These are phyloP conservation scores for Tricholauxania praeusta DNA, from an alignment of 2,888 invertebrate genomes.

Conservation along the genomic window DNA sequence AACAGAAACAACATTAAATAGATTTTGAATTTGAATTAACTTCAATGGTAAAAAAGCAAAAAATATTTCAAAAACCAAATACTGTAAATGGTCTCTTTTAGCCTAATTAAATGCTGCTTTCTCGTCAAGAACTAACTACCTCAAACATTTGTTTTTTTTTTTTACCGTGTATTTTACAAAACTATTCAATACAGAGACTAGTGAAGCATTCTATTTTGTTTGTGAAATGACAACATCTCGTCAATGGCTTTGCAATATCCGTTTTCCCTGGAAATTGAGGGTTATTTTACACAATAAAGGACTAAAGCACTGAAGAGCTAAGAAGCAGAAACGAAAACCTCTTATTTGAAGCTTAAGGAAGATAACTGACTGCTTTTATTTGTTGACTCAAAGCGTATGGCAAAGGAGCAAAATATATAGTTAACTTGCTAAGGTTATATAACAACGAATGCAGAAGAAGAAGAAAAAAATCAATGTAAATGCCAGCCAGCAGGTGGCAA, in stretches of 20 bases:
- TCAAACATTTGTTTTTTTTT: not conserved
- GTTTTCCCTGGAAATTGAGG: conserved; percentile 20
- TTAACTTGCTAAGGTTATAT: not conserved
- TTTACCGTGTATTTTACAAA: not conserved
- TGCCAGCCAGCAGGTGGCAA: not conserved
- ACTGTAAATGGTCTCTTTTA: no score
- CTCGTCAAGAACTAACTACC: no score
- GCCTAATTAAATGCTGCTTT: no score
- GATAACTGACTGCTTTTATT: conserved; percentile 26
- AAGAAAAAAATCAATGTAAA: not conserved
- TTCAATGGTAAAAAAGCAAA: no score
- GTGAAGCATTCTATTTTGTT: conserved; percentile 24
- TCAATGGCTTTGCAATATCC: conserved; percentile 35
- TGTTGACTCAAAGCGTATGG: conserved; percentile 16
- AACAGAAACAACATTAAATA: no score
- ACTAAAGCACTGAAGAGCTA: not conserved
- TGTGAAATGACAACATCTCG: conserved; percentile 15
- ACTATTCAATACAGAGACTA: conserved; percentile 6
- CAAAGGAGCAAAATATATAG: no score
- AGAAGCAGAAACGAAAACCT: not conserved
- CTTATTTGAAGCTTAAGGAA: no score
- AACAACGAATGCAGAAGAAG: not conserved
- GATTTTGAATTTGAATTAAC: no score
- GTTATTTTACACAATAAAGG: conserved; percentile 3
- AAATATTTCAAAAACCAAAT: no score